These are phyloP conservation scores for Chironomus striatipennis DNA, from an alignment of 1,140 invertebrate genomes.

Conservation along the genomic window DNA sequence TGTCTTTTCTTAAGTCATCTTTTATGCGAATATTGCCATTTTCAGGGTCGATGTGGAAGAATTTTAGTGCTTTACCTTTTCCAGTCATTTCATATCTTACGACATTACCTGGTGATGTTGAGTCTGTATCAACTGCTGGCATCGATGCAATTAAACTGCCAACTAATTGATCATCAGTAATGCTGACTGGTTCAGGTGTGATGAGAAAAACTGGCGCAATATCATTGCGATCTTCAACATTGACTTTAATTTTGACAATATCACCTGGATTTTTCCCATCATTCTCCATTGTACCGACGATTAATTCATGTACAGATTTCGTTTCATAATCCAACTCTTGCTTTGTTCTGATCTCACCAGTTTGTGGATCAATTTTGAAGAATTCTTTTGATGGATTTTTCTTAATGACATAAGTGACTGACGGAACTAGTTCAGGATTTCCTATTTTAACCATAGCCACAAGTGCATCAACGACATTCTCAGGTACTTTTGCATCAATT, in stretches of 20 bases:
- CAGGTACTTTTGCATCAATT: constrained; percentile 69
- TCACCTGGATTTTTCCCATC: constrained; percentile 52
- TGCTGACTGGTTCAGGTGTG: constrained; percentile 60
- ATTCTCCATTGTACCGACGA: constrained; percentile 69
- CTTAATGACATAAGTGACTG: constrained; percentile 71
- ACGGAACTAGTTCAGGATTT: constrained; percentile 63
- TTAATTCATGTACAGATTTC: constrained; percentile 55
- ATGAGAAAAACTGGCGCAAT: constrained; percentile 72
- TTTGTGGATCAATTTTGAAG: constrained; percentile 67
- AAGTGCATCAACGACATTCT: constrained; percentile 63
- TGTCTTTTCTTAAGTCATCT: constrained; percentile 69
- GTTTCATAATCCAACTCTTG: constrained; percentile 65
- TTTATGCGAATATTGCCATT: constrained; percentile 60
- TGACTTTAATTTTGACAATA: constrained; percentile 62
- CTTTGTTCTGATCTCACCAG: constrained; percentile 60
- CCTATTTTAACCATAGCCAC: constrained; percentile 64
- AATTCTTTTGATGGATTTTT: constrained; percentile 63
- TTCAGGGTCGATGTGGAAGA: constrained; percentile 75
- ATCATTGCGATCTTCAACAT: constrained; percentile 69
- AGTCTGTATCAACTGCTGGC: constrained; percentile 64
- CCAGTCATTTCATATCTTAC: constrained; percentile 70
- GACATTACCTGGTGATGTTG: constrained; percentile 64
- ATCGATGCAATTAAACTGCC: constrained; percentile 64
- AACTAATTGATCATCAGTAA: constrained; percentile 66
- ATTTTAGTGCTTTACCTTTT: constrained; percentile 59